phyloP scores from a whole-genome alignment of 2,797 vertebrate genomes.

The Acrocephalus scirpaceus region DNA sequence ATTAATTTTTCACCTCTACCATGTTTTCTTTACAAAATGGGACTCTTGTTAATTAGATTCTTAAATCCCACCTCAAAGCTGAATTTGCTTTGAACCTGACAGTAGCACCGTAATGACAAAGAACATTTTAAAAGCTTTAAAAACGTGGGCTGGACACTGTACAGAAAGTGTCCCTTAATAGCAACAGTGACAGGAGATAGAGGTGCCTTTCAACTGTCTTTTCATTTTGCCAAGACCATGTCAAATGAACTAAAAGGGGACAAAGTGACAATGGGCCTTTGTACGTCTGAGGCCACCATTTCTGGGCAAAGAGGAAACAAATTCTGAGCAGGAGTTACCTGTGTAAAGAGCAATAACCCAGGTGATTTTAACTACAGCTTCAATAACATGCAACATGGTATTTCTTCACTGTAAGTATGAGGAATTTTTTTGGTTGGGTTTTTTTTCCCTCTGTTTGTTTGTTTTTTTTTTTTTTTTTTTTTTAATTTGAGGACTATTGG shows the following conservation, averaged over 20 bases:
- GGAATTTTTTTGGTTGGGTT: background rate
- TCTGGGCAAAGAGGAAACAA: background rate
- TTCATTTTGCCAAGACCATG: background rate
- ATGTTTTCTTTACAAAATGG: background rate
- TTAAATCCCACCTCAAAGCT: background rate
- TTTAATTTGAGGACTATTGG: background rate
- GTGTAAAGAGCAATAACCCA: background rate
- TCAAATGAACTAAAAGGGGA: constrained; percentile 1
- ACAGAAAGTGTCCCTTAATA: background rate
- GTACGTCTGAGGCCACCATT: background rate
- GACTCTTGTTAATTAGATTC: background rate
- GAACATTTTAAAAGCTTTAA: constrained; percentile 1
- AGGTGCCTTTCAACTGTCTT: background rate
- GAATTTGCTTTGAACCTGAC: background rate
- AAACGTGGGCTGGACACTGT: background rate
- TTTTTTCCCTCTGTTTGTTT: fast-evolving
- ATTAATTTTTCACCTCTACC: background rate
- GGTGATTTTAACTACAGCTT: background rate
- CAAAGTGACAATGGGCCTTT: background rate
- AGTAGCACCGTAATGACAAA: background rate
- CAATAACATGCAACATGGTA: background rate
- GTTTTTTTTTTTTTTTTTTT: background rate
- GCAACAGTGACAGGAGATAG: background rate
- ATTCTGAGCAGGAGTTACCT: background rate
- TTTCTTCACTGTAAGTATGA: constrained; percentile 8